Evolutionary conservation across 2,888 invertebrate species (phyloP).

Genomic region (Desoria tigrina): DNA sequence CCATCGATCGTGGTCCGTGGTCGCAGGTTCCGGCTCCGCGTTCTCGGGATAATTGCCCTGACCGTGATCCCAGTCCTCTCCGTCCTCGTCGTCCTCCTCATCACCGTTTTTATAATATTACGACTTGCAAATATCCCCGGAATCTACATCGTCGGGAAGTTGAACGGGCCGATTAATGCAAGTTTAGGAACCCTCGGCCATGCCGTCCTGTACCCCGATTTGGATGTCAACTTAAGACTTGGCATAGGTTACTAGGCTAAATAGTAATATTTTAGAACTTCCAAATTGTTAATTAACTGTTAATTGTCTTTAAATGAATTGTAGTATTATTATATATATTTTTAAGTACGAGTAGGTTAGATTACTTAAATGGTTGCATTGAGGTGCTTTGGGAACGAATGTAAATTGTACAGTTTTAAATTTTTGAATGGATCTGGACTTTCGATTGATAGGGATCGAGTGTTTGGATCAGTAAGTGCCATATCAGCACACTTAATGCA

Average conservation of each 20-base stretch:
- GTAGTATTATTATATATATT: no score
- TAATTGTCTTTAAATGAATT: no score
- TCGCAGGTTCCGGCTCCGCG: neutral
- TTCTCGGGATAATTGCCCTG: slow-evolving; percentile 13
- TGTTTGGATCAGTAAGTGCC: no score
- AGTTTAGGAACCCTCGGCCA: slow-evolving; percentile 14
- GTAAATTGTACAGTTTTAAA: no score
- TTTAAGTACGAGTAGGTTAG: no score
- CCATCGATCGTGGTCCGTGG: neutral
- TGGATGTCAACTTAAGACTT: neutral
- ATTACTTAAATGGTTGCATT: no score
- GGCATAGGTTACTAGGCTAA: neutral
- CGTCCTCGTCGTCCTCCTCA: slow-evolving; percentile 10
- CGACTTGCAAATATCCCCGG: slow-evolving; percentile 4
- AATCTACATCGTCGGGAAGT: slow-evolving; percentile 3
- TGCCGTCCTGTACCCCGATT: neutral
- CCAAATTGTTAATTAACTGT: no score
- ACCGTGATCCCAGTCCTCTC: slow-evolving; percentile 17
- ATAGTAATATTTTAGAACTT: no score
- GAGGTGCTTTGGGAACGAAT: no score
- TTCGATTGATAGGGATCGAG: no score
- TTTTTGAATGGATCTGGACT: no score
- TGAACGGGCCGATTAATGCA: slow-evolving; percentile 9
- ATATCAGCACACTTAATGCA: no score
- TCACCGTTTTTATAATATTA: slow-evolving; percentile 5